These are phyloP conservation scores for Pygocentrus nattereri DNA, from an alignment of 2,797 vertebrate genomes.

Conservation along the genomic window DNA sequence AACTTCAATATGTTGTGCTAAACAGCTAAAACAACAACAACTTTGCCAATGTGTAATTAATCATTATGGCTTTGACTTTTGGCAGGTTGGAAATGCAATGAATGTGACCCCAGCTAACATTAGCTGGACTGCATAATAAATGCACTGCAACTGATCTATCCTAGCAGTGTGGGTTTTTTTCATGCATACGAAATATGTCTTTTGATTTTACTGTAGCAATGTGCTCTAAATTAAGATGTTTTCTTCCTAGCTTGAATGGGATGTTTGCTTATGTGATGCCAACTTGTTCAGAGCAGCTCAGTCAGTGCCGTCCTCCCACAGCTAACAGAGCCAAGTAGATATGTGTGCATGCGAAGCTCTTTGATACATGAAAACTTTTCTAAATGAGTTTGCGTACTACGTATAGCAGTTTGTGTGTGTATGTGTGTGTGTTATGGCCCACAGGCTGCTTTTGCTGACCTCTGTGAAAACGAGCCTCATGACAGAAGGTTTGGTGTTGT, in stretches of 20 bases:
- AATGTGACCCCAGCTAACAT: too few species aligned
- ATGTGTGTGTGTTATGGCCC: conserved; percentile 64
- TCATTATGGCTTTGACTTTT: too few species aligned
- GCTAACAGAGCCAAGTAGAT: neutral
- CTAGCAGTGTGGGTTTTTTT: too few species aligned
- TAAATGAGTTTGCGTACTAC: conserved; percentile 51
- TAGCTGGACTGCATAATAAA: too few species aligned
- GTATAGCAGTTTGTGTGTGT: conserved; percentile 38
- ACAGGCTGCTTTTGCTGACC: conserved; percentile 80
- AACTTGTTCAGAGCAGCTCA: neutral
- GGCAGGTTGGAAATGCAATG: too few species aligned
- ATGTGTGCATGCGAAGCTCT: conserved; percentile 6
- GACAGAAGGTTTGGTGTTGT: conserved; percentile 86
- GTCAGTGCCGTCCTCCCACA: neutral
- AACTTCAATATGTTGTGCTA: too few species aligned
- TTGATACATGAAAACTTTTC: conserved; percentile 25
- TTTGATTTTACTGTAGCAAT: too few species aligned
- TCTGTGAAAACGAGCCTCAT: conserved; percentile 81
- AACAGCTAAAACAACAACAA: too few species aligned
- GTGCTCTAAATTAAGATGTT: too few species aligned
- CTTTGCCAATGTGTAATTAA: too few species aligned
- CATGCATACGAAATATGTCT: too few species aligned
- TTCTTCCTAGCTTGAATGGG: neutral
- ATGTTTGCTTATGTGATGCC: neutral
- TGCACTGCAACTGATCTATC: too few species aligned